Percentiles rank a stretch among this genome's conserved stretches.
phyloP scores from a whole-genome alignment of 2,797 vertebrate genomes.

The Falco concolor region DNA sequence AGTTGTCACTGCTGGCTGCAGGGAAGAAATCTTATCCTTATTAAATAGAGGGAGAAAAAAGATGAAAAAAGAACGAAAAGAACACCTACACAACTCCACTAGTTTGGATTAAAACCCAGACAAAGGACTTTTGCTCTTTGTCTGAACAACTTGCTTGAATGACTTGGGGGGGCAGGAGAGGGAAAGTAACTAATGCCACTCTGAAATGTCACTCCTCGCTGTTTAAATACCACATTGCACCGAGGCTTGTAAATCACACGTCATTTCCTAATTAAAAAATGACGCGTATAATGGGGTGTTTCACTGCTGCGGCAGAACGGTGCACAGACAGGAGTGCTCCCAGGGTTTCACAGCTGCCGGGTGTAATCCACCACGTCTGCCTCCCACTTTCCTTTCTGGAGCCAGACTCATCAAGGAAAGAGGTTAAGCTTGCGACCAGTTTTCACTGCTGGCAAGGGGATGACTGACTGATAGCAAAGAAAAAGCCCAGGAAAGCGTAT shows the following conservation, averaged over 20 bases:
- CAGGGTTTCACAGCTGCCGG: not conserved
- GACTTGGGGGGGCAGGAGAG: not conserved
- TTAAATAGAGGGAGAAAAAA: not conserved
- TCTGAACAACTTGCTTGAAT: not conserved
- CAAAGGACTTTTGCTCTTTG: not conserved
- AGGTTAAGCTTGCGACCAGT: not conserved
- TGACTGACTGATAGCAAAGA: not conserved
- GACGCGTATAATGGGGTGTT: not conserved
- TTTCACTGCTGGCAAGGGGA: not conserved
- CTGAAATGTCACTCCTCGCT: slow-evolving; percentile 25
- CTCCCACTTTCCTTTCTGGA: not conserved
- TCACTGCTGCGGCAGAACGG: not conserved
- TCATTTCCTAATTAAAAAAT: slow-evolving; percentile 30
- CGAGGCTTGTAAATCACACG: not conserved
- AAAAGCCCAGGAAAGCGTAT: not conserved
- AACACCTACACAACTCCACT: not conserved
- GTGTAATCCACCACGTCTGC: not conserved
- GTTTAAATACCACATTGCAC: not conserved
- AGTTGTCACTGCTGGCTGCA: not conserved
- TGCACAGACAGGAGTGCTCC: not conserved
- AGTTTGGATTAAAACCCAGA: not conserved
- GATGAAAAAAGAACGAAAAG: not conserved
- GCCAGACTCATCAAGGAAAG: not conserved
- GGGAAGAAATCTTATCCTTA: not conserved
- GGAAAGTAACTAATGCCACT: not conserved